Conservation (phyloP, 2,113 vertebrate genomes). For the Propithecus coquereli region DNA sequence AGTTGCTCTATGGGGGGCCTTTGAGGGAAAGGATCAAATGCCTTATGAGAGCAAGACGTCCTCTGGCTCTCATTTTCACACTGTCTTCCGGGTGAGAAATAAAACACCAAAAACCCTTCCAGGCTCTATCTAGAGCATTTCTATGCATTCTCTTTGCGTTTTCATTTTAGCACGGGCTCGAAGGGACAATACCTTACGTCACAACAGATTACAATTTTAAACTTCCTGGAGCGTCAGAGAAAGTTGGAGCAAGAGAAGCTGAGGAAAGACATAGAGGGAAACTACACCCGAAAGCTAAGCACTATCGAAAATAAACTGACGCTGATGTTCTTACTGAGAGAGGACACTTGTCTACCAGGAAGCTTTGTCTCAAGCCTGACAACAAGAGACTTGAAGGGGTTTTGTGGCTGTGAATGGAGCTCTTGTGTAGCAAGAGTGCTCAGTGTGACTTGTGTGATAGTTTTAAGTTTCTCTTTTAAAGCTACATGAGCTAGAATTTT, state of each 20-base stretch:
- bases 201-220: slow-evolving; percentile 92
- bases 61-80: accelerated
- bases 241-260: slow-evolving; percentile 79
- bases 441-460: neutral
- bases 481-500: neutral
- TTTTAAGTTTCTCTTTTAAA: neutral
- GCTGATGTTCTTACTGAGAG: accelerated
- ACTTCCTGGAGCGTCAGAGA: slow-evolving; percentile 87
- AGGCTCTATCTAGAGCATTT: accelerated
- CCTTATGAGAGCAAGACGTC: accelerated
- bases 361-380: neutral
- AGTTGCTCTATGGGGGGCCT: neutral
- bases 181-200: slow-evolving; percentile 90
- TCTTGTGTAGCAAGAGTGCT: accelerated
- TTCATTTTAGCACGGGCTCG: slow-evolving; percentile 83
- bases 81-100: neutral
- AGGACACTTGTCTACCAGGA: neutral
- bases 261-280: slow-evolving; percentile 80
- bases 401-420: accelerated
- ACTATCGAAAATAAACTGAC: accelerated
- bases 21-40: neutral
- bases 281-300: neutral
- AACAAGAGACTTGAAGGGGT: accelerated
- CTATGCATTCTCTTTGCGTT: slow-evolving; percentile 1
- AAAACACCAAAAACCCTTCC: no score